Evolutionary conservation across 1,140 invertebrate genomes (phyloP).

Genomic region (Ladona fulva): DNA sequence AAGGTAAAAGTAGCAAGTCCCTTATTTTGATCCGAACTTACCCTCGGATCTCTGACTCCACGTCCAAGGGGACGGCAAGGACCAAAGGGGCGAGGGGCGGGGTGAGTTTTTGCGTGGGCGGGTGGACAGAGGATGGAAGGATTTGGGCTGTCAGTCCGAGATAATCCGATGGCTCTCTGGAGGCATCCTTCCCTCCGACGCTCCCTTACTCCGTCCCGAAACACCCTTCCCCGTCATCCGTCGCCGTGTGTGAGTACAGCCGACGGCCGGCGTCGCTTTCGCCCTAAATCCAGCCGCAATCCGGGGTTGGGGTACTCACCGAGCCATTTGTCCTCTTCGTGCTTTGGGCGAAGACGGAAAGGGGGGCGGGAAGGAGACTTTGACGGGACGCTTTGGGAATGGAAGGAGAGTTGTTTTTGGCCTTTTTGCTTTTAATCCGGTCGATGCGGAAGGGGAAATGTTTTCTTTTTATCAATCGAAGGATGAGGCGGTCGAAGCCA

Average conservation of each 20-base stretch:
- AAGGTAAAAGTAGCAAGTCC: too few species aligned
- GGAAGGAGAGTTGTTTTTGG: too few species aligned
- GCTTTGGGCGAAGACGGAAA: too few species aligned
- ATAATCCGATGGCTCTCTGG: neutral
- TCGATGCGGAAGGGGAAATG: too few species aligned
- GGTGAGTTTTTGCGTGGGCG: neutral
- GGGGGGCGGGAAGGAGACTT: too few species aligned
- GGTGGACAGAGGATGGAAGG: neutral
- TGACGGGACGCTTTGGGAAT: too few species aligned
- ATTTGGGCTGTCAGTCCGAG: neutral
- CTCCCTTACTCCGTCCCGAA: neutral
- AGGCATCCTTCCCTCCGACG: too few species aligned
- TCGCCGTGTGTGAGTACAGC: neutral
- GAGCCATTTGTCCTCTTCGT: neutral
- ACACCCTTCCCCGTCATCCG: neutral
- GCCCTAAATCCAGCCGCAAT: neutral
- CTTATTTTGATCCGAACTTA: too few species aligned
- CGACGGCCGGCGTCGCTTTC: neutral
- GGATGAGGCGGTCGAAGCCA: too few species aligned
- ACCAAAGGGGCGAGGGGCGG: neutral
- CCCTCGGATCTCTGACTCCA: too few species aligned
- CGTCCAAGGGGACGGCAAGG: neutral
- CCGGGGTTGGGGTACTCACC: neutral
- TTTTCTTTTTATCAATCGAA: too few species aligned
- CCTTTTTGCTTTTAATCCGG: too few species aligned